phyloP scores from a whole-genome alignment of 2,113 vertebrate genomes.

The Girardinichthys multiradiatus region DNA sequence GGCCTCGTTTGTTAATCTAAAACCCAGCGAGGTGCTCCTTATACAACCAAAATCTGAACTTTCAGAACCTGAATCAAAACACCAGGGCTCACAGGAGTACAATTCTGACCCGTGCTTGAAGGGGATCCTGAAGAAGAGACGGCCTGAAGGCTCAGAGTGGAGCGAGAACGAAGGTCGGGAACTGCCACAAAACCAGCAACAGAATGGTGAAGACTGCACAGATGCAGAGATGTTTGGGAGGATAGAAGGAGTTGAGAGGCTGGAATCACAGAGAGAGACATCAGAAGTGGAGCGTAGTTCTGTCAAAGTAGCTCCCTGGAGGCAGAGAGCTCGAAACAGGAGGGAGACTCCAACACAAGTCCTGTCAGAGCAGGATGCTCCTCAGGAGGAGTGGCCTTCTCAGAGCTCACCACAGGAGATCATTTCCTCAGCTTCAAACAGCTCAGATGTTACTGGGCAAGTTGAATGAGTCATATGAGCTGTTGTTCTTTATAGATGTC shows the following conservation, averaged over 20 bases:
- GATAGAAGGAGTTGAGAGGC: constrained; percentile 17
- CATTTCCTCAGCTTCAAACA: constrained; percentile 13
- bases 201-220: constrained; percentile 42
- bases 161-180: constrained; percentile 21
- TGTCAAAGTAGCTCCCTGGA: constrained; percentile 71
- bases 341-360: constrained; percentile 60
- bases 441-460: background rate
- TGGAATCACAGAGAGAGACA: constrained; percentile 22
- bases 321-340: constrained; percentile 71
- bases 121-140: constrained; percentile 81
- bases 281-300: constrained; percentile 31
- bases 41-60: constrained; percentile 40
- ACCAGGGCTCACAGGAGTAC: constrained; percentile 29
- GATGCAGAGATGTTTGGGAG: background rate
- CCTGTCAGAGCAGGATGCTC: constrained; percentile 22
- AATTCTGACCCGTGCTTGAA: constrained; percentile 63
- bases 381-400: constrained; percentile 25
- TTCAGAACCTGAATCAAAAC: background rate
- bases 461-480: constrained; percentile 39
- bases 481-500: background rate
- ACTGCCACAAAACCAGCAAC: constrained; percentile 21
- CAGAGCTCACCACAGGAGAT: background rate
- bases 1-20: constrained; percentile 75
- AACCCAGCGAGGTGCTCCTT: constrained; percentile 77
- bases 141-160: constrained; percentile 37